Evolutionary conservation across 1,140 invertebrate genomes (phyloP), one percentile per base, ranked within the genome.

Genomic region (Trissolcus basalis): DNA sequence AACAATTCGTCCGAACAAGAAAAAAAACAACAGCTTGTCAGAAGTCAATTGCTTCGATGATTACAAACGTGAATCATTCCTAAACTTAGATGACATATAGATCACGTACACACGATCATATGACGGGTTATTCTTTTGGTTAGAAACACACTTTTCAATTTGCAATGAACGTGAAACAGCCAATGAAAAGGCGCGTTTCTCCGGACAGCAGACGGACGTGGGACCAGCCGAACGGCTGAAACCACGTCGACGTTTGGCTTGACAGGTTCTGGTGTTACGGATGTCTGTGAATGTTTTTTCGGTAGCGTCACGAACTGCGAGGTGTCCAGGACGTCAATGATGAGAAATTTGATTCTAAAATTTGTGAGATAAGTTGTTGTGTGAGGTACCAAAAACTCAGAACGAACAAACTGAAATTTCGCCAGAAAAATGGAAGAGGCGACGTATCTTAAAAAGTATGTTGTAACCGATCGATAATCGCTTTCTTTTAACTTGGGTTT

Each of bases 401-500:
- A 11, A 1, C 3, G n/a, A n/a, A 11, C 3, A 8, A n/a, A 39
- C 36, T 6, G 1, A 2, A 48, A 4, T 27, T 27, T 27, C 6
- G 19, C 2, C 19, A 13, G 5, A 13, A 82, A 81, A 74, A 88
- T 88, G 87, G 86, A 88, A 27, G 86, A 88, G 58, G 85, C 83
- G 4, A 88, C 83, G 60, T 88, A 86, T 77, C 55, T 88, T 10
- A 87, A 87, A 76, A 79, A 82, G 87, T 87, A 74, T 55, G n/a
- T 53, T n/a, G 39, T n/a, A 15, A 13, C 33, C 68, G 68, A 70
- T 69, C 53, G 15, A 68, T 65, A 58, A 45, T 77, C 49, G 36
- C 14, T 35, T 55, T 53, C 41, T 41, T 78, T 80, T 12, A 90
- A 90, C 77, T 91, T 91, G 8, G 90, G 90, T 73, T 89, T 84